Evolutionary conservation across 2,888 invertebrate species (phyloP), one percentile per base, ranked within the genome.

Genomic region (Mechanitis mazaeus): DNA sequence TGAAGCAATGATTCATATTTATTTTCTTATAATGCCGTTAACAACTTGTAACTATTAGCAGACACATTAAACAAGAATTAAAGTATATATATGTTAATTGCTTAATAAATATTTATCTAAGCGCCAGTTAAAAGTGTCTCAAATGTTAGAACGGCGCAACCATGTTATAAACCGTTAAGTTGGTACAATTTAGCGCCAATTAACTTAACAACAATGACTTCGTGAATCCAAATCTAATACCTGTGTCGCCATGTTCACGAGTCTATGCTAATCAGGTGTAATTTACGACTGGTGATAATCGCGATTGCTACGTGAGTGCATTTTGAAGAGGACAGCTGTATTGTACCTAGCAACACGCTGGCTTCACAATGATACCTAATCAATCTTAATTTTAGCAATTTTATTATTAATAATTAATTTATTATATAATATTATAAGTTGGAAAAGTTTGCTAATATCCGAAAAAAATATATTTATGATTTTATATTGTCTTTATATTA

Each of bases 261-360:
- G 83, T 71, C 80, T 86, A 90, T 88, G 89, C 83, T 86, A 90
- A 90, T 88, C 83, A 76, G 74, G 74, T 65, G 84, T 87, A 84
- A 87, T 87, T 88, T 90, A 88, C 87, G 85, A 86, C 77, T 80
- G 73, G 72, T 81, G 86, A 85, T 87, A 87, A 89, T 89, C 87
- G 88, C 87, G 84, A 85, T 80, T 79, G 75, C 85, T 85, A 87
- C 88, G 88, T 88, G 87, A 85, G 81, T 79, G 83, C 85, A 85
- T 83, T 85, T 84, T 82, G 82, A 85, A 79, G 83, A 77, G 75
- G 69, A 63, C 64, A 56, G 64, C 65, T 72, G 70, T 68, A 20
- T 68, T 71, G 67, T 69, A 67, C 75, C 72, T 70, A 68, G 66
- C 42, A 69, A 65, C 69, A 69, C 74, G 69, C 68, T 65, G 62